Percentiles rank a stretch among this genome's conserved stretches.
These are phyloP conservation scores for Phalacrocorax carbo DNA, from an alignment of 2,113 vertebrate genomes.

Conservation along the genomic window DNA sequence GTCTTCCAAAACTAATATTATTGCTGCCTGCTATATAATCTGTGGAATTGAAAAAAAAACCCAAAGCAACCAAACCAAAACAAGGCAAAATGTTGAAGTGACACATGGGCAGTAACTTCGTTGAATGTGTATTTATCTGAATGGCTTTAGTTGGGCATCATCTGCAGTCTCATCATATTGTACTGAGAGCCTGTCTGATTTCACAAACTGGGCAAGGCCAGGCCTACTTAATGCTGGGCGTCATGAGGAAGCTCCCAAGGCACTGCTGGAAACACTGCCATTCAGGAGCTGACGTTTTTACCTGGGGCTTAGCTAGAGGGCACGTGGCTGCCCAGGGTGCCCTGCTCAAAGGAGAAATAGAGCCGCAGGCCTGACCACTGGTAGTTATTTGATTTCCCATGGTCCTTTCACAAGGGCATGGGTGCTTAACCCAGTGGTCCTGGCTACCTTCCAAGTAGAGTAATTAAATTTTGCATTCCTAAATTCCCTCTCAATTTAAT, in stretches of 20 bases:
- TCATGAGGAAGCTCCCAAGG: background rate
- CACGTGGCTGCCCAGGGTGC: background rate
- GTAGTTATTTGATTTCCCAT: background rate
- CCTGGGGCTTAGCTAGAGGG: too few relatives aligned
- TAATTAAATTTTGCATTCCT: constrained; percentile 3
- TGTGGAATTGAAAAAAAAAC: background rate
- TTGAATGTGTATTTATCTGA: background rate
- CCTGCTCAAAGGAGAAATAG: background rate
- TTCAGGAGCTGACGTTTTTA: background rate
- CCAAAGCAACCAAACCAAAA: background rate
- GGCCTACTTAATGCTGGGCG: background rate
- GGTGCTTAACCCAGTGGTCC: background rate
- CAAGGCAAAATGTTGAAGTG: background rate
- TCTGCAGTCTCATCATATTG: background rate
- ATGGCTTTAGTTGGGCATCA: background rate
- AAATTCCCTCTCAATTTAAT: background rate
- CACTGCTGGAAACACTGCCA: background rate
- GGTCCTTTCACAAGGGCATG: background rate
- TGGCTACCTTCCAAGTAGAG: background rate
- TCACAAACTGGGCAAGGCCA: background rate
- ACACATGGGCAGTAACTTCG: background rate
- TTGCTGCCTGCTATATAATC: constrained; percentile 28
- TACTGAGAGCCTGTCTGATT: background rate
- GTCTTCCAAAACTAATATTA: constrained; percentile 25
- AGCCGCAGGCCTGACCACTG: accelerated